Percentiles rank a stretch among this genome's conserved stretches.
Evolutionary conservation across 1,140 invertebrate genomes (phyloP).

Genomic region (Streblospio benedicti): DNA sequence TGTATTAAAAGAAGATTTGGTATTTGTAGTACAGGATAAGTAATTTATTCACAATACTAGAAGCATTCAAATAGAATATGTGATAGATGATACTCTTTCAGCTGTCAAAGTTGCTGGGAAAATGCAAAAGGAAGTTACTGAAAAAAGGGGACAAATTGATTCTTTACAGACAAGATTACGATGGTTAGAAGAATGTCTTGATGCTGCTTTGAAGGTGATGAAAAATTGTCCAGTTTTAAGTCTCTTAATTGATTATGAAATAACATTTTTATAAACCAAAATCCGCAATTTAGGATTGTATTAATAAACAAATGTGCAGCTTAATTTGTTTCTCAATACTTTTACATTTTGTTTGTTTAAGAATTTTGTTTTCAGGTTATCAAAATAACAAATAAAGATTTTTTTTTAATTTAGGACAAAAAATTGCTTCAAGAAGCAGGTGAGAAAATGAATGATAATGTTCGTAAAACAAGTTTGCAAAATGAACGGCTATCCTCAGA

Average conservation of each 20-base stretch:
- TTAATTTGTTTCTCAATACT: background rate
- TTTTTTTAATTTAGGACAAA: slow-evolving; percentile 26
- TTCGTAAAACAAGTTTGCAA: slow-evolving; percentile 30
- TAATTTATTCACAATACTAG: too few species aligned
- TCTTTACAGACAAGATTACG: slow-evolving; percentile 31
- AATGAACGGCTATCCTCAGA: slow-evolving; percentile 31
- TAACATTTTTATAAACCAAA: background rate
- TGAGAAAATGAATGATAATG: slow-evolving; percentile 29
- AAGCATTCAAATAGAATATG: background rate
- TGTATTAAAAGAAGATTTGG: too few species aligned
- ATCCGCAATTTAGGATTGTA: background rate
- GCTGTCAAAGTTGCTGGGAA: slow-evolving; percentile 40
- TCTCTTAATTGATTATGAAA: background rate
- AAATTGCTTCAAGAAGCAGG: slow-evolving; percentile 31
- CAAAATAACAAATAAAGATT: background rate
- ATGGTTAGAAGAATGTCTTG: slow-evolving; percentile 36
- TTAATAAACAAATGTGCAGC: background rate
- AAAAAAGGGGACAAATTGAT: slow-evolving; percentile 37
- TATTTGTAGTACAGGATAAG: too few species aligned
- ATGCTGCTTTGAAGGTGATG: slow-evolving; percentile 30
- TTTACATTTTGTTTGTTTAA: background rate
- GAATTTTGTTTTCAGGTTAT: background rate
- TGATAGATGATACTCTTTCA: too few species aligned
- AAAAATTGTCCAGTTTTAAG: background rate
- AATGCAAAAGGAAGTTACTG: slow-evolving; percentile 42